Percentiles rank a stretch among this genome's conserved stretches.
Conservation (phyloP, 1,140 invertebrate genomes). For the Pogonomyrmex californicus region DNA sequence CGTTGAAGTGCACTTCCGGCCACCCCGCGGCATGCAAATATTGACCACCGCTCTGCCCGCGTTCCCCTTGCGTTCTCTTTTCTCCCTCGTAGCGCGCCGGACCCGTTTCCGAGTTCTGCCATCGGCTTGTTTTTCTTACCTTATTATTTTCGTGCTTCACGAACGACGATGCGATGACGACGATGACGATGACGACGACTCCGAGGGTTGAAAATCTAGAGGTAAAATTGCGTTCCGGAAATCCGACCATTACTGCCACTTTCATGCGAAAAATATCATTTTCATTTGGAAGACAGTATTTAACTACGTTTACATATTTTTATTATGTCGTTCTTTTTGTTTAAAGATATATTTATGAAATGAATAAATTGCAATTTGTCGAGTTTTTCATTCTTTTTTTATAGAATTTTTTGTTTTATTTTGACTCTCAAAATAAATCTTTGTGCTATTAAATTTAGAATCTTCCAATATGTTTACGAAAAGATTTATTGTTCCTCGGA, state of each 20-base stretch:
- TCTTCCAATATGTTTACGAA: constrained; percentile 1
- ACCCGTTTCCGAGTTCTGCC: constrained; percentile 25
- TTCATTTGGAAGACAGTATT: constrained; percentile 8
- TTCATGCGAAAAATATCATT: constrained; percentile 42
- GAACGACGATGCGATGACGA: background rate
- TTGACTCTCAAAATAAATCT: constrained; percentile 17
- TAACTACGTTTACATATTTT: constrained; percentile 53
- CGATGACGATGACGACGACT: constrained; percentile 1
- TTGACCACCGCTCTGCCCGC: constrained; percentile 81
- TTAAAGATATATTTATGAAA: constrained; percentile 31
- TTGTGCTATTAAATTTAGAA: constrained; percentile 53
- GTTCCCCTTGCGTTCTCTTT: background rate
- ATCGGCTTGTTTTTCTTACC: constrained; percentile 1
- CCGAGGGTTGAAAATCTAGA: background rate
- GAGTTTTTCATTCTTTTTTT: background rate
- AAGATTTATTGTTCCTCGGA: constrained; percentile 11
- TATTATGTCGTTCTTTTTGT: constrained; percentile 30
- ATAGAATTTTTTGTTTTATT: constrained; percentile 31
- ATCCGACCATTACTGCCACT: background rate
- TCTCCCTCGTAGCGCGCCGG: background rate
- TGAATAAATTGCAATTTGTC: constrained; percentile 30
- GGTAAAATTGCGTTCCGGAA: constrained; percentile 25
- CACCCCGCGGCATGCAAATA: constrained; percentile 85
- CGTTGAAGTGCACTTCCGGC: constrained; percentile 81
- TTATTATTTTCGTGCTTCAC: constrained; percentile 47